Evolutionary conservation across 2,888 invertebrate species (phyloP).

Genomic region (Sphaeridia pumilis): DNA sequence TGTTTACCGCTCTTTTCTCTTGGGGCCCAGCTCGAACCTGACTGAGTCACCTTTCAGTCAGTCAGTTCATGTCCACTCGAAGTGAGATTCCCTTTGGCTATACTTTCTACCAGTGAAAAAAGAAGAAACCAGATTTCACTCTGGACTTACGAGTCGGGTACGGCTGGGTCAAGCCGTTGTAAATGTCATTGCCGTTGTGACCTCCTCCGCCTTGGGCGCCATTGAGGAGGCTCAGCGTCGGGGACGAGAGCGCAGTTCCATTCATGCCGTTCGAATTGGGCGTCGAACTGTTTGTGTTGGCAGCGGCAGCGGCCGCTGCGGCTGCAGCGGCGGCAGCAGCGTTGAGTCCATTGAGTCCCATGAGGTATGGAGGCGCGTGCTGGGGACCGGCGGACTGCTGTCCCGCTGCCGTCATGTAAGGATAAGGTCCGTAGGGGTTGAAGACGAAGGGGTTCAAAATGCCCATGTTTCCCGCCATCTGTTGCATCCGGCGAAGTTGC

Average conservation of each 20-base stretch:
- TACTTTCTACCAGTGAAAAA: too few relatives aligned
- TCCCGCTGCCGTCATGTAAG: slow-evolving; percentile 14
- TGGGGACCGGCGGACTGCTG: slow-evolving; percentile 47
- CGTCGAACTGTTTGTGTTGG: slow-evolving; percentile 9
- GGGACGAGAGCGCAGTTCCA: slow-evolving; percentile 16
- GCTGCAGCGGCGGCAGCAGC: slow-evolving; percentile 21
- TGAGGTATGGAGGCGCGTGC: slow-evolving; percentile 60
- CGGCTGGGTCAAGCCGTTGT: slow-evolving; percentile 18
- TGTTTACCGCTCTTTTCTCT: not conserved
- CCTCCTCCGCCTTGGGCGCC: slow-evolving; percentile 16
- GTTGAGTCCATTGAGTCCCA: slow-evolving; percentile 14
- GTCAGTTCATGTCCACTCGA: too few relatives aligned
- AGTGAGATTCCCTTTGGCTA: too few relatives aligned
- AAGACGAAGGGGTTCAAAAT: slow-evolving; percentile 91
- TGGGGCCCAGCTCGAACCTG: too few relatives aligned
- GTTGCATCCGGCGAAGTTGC: slow-evolving; percentile 98
- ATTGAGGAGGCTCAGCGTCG: slow-evolving; percentile 15
- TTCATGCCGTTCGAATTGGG: slow-evolving; percentile 15
- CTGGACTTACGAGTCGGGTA: slow-evolving; percentile 18
- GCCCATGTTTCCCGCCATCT: slow-evolving; percentile 99
- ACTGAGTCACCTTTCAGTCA: too few relatives aligned
- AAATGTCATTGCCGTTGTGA: slow-evolving; percentile 20
- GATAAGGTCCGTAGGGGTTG: slow-evolving; percentile 86
- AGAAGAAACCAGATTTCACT: too few relatives aligned
- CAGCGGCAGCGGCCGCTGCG: slow-evolving; percentile 11